These are phyloP conservation scores for Marmota flaviventris DNA, from an alignment of 2,113 vertebrate genomes.

Conservation along the genomic window DNA sequence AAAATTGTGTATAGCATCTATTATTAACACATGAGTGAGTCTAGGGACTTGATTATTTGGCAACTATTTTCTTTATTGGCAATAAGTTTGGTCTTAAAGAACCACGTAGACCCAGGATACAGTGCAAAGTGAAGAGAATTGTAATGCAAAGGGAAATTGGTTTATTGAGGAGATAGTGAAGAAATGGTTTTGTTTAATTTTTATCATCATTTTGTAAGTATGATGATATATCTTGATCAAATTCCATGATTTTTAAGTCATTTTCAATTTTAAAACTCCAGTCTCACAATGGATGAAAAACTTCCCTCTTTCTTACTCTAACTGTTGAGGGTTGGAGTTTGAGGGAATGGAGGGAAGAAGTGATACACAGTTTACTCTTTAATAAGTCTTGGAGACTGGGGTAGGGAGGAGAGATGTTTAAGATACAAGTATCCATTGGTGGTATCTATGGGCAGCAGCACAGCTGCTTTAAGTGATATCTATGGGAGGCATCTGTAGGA, in stretches of 20 bases:
- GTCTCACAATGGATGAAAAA: not conserved
- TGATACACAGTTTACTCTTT: not conserved
- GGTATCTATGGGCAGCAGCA: not conserved
- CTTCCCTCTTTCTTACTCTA: not conserved
- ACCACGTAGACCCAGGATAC: not conserved
- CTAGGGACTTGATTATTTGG: not conserved
- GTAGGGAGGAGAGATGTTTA: not conserved
- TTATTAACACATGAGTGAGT: not conserved
- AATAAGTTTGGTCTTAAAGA: not conserved
- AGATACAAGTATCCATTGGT: not conserved
- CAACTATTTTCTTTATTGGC: not conserved
- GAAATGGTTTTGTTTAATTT: not conserved
- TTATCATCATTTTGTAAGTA: not conserved
- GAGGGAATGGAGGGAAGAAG: not conserved
- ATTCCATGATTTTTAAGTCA: not conserved
- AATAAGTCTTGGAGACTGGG: not conserved
- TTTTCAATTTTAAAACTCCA: not conserved
- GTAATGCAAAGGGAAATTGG: not conserved
- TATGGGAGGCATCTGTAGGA: not conserved
- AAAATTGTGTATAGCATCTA: not conserved
- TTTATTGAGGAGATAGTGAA: not conserved
- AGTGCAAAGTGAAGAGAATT: not conserved
- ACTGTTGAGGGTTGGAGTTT: not conserved
- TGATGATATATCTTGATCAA: not conserved
- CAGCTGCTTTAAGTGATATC: not conserved